Percentiles rank a stretch among this genome's conserved stretches.
phyloP scores from a whole-genome alignment of 2,888 invertebrate species.

The Tiliacea citrago region DNA sequence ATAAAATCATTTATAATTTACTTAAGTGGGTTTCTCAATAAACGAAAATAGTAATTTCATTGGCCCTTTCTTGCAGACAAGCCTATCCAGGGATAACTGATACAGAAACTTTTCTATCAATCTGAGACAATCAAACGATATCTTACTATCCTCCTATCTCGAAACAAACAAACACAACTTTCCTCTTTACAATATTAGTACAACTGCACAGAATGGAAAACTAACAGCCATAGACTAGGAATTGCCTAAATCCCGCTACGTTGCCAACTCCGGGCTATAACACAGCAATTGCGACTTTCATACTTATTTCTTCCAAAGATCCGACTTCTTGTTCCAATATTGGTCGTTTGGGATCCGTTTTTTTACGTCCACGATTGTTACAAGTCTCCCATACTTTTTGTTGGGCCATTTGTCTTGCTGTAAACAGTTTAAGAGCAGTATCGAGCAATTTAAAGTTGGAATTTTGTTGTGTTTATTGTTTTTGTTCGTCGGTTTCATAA shows the following conservation, averaged over 20 bases:
- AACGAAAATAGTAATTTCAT: neutral
- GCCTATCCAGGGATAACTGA: neutral
- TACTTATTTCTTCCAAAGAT: slow-evolving; percentile 58
- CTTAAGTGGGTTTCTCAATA: neutral
- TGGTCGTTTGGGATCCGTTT: slow-evolving; percentile 69
- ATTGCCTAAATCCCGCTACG: slow-evolving; percentile 30
- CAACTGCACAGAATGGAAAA: slow-evolving; percentile 16
- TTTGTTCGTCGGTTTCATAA: slow-evolving; percentile 53
- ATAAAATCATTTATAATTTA: too few species aligned
- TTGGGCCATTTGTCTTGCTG: slow-evolving; percentile 67
- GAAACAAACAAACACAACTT: slow-evolving; percentile 44
- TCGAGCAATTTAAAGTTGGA: slow-evolving; percentile 63
- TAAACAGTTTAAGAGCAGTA: slow-evolving; percentile 67
- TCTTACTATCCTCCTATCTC: neutral
- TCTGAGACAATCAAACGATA: slow-evolving; percentile 1
- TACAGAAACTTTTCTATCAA: slow-evolving; percentile 13
- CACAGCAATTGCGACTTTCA: slow-evolving; percentile 60
- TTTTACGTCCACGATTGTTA: slow-evolving; percentile 68
- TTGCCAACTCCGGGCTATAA: slow-evolving; percentile 55
- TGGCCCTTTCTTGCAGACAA: neutral
- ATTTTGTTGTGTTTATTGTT: slow-evolving; percentile 63
- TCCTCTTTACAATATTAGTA: slow-evolving; percentile 48
- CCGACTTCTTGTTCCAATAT: slow-evolving; percentile 71
- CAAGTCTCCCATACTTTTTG: slow-evolving; percentile 65
- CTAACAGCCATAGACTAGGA: slow-evolving; percentile 26